Evolutionary conservation across 1,140 invertebrate species (phyloP).

Genomic region (Drosophila sechellia): DNA sequence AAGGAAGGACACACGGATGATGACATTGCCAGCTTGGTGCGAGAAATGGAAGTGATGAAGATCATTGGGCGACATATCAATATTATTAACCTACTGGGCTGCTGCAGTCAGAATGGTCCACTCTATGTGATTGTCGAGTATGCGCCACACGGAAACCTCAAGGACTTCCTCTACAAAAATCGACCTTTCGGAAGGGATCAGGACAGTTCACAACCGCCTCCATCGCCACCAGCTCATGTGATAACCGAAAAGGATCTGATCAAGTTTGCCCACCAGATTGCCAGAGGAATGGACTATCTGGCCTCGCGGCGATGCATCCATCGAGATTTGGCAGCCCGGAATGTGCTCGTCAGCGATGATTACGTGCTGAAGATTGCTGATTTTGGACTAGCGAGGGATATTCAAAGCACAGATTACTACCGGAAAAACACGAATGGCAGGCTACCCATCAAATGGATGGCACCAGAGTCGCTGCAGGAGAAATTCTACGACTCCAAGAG

Average conservation of each 20-base stretch:
- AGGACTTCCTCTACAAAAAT: constrained; percentile 96
- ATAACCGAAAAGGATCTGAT: constrained; percentile 97
- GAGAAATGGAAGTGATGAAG: constrained; percentile 99
- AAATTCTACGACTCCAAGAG: constrained; percentile 97
- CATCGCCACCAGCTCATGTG: constrained; percentile 87
- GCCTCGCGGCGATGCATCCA: constrained; percentile 97
- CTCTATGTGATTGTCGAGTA: constrained; percentile 98
- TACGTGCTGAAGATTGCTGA: constrained; percentile 98
- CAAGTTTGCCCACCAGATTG: constrained; percentile 98
- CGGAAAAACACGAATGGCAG: constrained; percentile 97
- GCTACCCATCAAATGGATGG: constrained; percentile 99
- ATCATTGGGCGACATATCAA: constrained; percentile 98
- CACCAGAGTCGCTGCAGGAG: constrained; percentile 97
- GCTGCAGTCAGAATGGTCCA: constrained; percentile 97
- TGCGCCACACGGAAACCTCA: constrained; percentile 96
- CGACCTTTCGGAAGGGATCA: constrained; percentile 86
- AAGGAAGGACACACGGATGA: constrained; percentile 99
- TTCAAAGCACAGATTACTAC: constrained; percentile 98
- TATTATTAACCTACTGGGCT: constrained; percentile 98
- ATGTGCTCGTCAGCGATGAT: constrained; percentile 97
- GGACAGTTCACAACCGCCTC: constrained; percentile 79
- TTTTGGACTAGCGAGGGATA: constrained; percentile 97
- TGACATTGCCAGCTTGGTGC: constrained; percentile 98
- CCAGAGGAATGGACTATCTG: constrained; percentile 98
- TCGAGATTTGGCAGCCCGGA: constrained; percentile 98